Evolutionary conservation across 2,888 invertebrate genomes (phyloP).

Genomic region (Sinodicranocentrus sp.): DNA sequence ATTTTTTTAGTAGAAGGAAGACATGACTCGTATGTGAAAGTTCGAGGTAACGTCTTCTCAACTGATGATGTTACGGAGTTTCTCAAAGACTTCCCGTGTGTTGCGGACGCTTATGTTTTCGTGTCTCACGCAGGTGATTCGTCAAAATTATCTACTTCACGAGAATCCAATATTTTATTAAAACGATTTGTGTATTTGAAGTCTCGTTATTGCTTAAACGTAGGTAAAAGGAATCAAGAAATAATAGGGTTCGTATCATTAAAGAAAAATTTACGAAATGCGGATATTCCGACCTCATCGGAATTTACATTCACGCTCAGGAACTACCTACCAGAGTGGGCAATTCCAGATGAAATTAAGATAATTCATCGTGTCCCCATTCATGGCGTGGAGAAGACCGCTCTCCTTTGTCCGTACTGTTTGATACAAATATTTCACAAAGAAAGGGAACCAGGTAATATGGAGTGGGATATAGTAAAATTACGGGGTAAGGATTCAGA

Average conservation of each 20-base stretch:
- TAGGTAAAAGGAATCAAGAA: conserved; percentile 47
- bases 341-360: conserved; percentile 53
- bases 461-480: conserved; percentile 7
- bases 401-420: conserved; percentile 12
- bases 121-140: conserved; percentile 35
- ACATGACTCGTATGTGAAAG: conserved; percentile 36
- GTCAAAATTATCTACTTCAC: too few species aligned
- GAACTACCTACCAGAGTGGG: conserved; percentile 44
- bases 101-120: conserved; percentile 16
- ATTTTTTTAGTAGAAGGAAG: conserved; percentile 50
- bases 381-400: not conserved
- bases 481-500: not conserved
- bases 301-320: conserved; percentile 13
- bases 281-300: not conserved
- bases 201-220: conserved; percentile 6
- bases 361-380: conserved; percentile 1
- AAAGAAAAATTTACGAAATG: not conserved
- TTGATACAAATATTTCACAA: conserved; percentile 15
- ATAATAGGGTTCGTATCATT: conserved; percentile 33
- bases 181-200: too few species aligned
- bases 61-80: conserved; percentile 25
- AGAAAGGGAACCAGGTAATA: conserved; percentile 34
- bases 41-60: conserved; percentile 21
- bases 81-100: conserved; percentile 13
- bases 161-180: too few species aligned